phyloP scores from a whole-genome alignment of 2,113 vertebrate species.

The Mobula birostris region DNA sequence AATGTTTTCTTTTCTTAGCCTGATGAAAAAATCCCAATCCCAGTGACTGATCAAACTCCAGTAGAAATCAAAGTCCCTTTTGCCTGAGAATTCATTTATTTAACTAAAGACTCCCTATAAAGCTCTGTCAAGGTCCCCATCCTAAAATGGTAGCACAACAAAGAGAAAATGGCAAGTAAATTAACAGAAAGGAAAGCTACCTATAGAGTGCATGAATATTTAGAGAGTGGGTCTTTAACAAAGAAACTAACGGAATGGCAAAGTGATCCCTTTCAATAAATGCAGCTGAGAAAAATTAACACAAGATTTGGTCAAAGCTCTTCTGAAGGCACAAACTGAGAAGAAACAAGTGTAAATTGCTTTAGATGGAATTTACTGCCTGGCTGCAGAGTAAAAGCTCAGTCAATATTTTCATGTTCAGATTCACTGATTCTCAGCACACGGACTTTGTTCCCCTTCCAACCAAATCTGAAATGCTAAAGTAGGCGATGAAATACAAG shows the following conservation, averaged over 20 bases:
- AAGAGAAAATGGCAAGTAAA: conserved; percentile 38
- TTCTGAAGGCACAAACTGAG: neutral
- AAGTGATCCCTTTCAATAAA: neutral
- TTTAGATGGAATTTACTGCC: neutral
- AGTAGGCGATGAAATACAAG: neutral
- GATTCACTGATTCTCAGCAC: neutral
- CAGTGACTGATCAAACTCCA: conserved; percentile 42
- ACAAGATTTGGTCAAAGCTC: neutral
- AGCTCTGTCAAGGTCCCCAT: conserved; percentile 40
- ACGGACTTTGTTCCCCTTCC: neutral
- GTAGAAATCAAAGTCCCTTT: conserved; percentile 38
- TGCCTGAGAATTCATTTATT: conserved; percentile 37
- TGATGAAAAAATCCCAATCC: conserved; percentile 40
- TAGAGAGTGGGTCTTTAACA: conserved; percentile 20
- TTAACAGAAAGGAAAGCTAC: conserved; percentile 22
- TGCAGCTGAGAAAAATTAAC: conserved; percentile 33
- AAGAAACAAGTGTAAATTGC: conserved; percentile 6
- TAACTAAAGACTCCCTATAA: conserved; percentile 41
- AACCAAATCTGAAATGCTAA: neutral
- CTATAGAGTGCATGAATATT: neutral
- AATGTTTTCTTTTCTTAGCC: conserved; percentile 39
- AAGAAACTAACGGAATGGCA: conserved; percentile 14
- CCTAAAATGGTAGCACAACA: conserved; percentile 41
- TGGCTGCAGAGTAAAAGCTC: conserved; percentile 3
- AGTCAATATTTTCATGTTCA: conserved; percentile 32